These are phyloP conservation scores for Cirrhinus molitorella DNA, from an alignment of 2,797 vertebrate species.

Conservation along the genomic window DNA sequence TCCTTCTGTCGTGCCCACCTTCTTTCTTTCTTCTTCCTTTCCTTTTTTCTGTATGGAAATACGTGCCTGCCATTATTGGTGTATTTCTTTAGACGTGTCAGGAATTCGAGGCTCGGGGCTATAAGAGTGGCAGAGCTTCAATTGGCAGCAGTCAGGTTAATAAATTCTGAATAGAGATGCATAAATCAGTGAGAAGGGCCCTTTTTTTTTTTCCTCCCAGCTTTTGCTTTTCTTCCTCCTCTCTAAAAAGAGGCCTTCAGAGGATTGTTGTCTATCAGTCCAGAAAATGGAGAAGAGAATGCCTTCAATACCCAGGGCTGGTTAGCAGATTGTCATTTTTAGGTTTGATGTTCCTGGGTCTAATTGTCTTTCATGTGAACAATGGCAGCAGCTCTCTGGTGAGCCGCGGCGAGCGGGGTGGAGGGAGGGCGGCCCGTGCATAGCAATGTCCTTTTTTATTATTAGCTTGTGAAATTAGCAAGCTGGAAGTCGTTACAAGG, in stretches of 20 bases:
- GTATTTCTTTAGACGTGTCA: slow-evolving; percentile 77
- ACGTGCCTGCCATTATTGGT: slow-evolving; percentile 71
- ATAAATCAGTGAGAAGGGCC: slow-evolving; percentile 79
- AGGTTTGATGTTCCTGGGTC: slow-evolving; percentile 89
- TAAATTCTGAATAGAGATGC: slow-evolving; percentile 82
- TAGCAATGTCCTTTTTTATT: slow-evolving; percentile 89
- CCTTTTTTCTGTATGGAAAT: slow-evolving; percentile 73
- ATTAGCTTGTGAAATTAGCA: slow-evolving; percentile 93
- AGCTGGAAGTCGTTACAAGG: slow-evolving; percentile 89
- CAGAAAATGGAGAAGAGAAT: slow-evolving; percentile 81
- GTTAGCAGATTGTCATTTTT: slow-evolving; percentile 90
- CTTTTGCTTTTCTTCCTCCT: slow-evolving; percentile 61
- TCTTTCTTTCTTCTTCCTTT: slow-evolving; percentile 46
- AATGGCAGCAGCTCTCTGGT: slow-evolving; percentile 87
- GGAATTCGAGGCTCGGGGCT: slow-evolving; percentile 77
- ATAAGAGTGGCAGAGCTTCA: slow-evolving; percentile 71
- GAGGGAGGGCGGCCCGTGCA: slow-evolving; percentile 80
- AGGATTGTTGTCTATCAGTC: slow-evolving; percentile 85
- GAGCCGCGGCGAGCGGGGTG: slow-evolving; percentile 78
- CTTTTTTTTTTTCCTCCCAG: slow-evolving; percentile 57
- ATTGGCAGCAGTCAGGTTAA: slow-evolving; percentile 81
- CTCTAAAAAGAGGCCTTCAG: slow-evolving; percentile 74
- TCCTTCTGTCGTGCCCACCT: slow-evolving; percentile 63
- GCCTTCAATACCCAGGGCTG: slow-evolving; percentile 81
- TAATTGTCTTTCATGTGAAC: slow-evolving; percentile 96